A percentile compares a stretch with the other conserved stretches of the same genome.
Conservation (phyloP, 2,113 vertebrate species). For the Cercocebus atys region DNA sequence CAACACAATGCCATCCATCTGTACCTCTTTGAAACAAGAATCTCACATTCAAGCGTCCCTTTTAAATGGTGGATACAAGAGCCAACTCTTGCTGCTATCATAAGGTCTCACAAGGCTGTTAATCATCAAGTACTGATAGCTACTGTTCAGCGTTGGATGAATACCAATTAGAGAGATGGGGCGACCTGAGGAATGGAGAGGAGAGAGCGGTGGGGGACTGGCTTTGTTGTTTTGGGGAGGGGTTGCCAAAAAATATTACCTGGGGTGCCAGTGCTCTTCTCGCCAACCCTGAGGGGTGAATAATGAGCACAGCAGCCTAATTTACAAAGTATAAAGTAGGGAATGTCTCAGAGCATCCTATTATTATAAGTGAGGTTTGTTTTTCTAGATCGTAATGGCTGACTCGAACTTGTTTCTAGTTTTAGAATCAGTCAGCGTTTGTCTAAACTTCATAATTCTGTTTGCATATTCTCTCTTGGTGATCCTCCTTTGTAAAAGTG, state of each 20-base stretch:
- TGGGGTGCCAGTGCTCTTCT: slow-evolving; percentile 67
- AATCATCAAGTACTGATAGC: slow-evolving; percentile 79
- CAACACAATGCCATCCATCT: slow-evolving; percentile 66
- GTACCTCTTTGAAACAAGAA: slow-evolving; percentile 74
- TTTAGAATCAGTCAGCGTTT: slow-evolving; percentile 39
- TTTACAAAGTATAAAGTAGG: slow-evolving; percentile 59
- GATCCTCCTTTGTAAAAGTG: slow-evolving; percentile 46
- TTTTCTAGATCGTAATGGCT: neutral
- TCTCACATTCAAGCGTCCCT: slow-evolving; percentile 57
- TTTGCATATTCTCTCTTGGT: slow-evolving; percentile 50
- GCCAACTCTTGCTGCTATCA: slow-evolving; percentile 77
- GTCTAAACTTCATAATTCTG: slow-evolving; percentile 47
- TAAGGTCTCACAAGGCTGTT: slow-evolving; percentile 79
- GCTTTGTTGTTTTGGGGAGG: slow-evolving; percentile 79
- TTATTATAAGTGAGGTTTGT: slow-evolving; percentile 63
- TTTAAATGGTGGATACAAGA: slow-evolving; percentile 72
- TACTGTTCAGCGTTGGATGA: slow-evolving; percentile 73
- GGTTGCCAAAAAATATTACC: slow-evolving; percentile 78
- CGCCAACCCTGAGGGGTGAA: slow-evolving; percentile 59
- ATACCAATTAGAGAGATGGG: slow-evolving; percentile 77
- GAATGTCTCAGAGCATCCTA: slow-evolving; percentile 16
- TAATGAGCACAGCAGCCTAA: slow-evolving; percentile 18
- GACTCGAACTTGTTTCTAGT: slow-evolving; percentile 58
- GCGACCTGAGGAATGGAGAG: slow-evolving; percentile 72
- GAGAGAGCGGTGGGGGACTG: slow-evolving; percentile 68